Base-by-base conservation (phyloP, 1,140 invertebrate genomes). In the Diorhabda sublineata region DNA sequence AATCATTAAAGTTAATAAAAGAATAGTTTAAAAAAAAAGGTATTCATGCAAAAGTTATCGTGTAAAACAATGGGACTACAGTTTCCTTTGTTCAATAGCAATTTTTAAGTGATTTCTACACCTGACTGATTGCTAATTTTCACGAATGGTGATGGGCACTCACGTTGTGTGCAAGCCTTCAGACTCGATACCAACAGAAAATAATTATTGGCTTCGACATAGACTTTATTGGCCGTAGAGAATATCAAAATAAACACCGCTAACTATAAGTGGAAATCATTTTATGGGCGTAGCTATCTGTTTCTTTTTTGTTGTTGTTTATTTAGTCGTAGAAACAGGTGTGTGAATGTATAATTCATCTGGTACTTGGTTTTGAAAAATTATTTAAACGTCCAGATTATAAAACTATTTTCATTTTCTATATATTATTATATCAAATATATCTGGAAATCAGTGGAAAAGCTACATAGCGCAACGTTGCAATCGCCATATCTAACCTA, bases 241-340 rank as follows among this genome's bases (percentile, higher is more conserved):
- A 67, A 67, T 67, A 67, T 67, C 65, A 60, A 60, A 67, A 67
- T 59, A 67, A 67, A 67, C 65, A 60, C 58, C 26, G 42, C 8
- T 42, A 42, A 61, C 59, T 56, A 43, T 67, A 67, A 67, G 42
- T 67, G 45, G 65, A 60, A 58, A 58, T 60, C n/a, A n/a, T 52
- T 52, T 52, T n/a, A 52, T 52, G n/a, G 47, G 47, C 47, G 47
- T 52, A 52, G n/a, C 47, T n/a, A 26, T 26, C 26, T 26, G 26
- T 26, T 26, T 26, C 26, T 26, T 26, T 26, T 26, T 26, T 26
- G 26, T 26, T 26, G 26, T 26, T 26, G 26, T 26, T 26, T 26
- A 26, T 26, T 26, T 26, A 26, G 26, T 26, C 26, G 26, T 26
- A 26, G 26, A 26, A 26, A 26, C 26, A 26, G 26, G 26, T 26